These are phyloP conservation scores for Ciconia stormi DNA, from an alignment of 2,113 vertebrate genomes.

Conservation along the genomic window DNA sequence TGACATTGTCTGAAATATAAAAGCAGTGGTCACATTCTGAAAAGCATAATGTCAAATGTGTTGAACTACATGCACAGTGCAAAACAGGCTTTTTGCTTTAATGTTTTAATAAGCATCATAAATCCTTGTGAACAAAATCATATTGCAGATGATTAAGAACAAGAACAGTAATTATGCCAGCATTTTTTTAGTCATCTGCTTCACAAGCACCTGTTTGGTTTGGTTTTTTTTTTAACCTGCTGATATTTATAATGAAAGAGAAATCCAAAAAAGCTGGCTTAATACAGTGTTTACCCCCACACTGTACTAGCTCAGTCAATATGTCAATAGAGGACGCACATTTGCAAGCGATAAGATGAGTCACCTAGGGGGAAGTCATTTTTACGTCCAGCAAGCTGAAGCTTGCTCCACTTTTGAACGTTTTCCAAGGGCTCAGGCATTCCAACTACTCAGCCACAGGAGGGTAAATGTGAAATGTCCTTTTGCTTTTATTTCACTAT, in stretches of 20 bases:
- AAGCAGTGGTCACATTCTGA: background rate
- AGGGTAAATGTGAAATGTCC: conserved; percentile 48
- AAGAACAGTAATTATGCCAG: background rate
- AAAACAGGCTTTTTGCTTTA: background rate
- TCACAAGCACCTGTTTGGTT: background rate
- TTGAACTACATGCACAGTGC: background rate
- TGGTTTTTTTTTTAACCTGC: background rate
- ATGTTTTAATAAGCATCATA: background rate
- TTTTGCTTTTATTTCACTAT: conserved; percentile 29
- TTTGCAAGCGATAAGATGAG: background rate
- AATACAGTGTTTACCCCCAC: background rate
- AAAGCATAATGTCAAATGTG: background rate
- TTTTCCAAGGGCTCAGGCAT: conserved; percentile 11
- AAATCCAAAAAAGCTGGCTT: background rate
- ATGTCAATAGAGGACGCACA: background rate
- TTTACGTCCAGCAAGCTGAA: background rate
- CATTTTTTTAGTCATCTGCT: background rate
- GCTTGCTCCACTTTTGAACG: background rate
- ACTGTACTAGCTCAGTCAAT: background rate
- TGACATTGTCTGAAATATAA: conserved; percentile 83
- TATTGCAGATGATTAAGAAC: background rate
- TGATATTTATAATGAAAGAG: background rate
- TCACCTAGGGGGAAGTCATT: background rate
- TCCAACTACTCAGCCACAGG: conserved; percentile 44
- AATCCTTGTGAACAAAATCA: background rate